These are phyloP conservation scores for Antigone vipio DNA, from an alignment of 2,113 vertebrate genomes.

Conservation along the genomic window DNA sequence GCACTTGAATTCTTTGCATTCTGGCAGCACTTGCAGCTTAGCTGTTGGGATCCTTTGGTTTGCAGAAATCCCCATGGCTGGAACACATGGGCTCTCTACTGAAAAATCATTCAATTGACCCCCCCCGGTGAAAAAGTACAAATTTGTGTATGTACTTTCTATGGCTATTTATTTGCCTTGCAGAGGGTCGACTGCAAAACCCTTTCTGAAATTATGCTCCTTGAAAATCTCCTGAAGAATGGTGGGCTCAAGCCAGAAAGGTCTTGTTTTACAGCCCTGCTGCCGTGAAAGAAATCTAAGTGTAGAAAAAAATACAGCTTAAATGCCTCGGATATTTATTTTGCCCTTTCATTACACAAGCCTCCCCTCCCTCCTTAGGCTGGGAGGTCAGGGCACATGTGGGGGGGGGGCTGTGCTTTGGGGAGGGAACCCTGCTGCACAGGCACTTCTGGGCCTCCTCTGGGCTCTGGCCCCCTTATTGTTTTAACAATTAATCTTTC, in stretches of 20 bases:
- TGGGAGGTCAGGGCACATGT: not conserved
- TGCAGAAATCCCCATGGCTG: not conserved
- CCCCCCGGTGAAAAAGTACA: not conserved
- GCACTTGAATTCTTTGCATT: not conserved
- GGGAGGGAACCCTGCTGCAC: not conserved
- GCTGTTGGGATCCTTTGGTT: not conserved
- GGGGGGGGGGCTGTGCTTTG: not conserved
- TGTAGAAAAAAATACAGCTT: conserved; percentile 3
- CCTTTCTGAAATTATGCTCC: not conserved
- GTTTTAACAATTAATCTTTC: conserved; percentile 46
- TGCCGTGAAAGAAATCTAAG: not conserved
- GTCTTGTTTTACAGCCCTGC: not conserved
- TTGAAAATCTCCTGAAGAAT: not conserved
- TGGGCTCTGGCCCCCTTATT: not conserved
- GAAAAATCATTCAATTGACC: not conserved
- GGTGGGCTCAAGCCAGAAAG: not conserved
- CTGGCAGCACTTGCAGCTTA: not conserved
- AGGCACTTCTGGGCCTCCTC: not conserved
- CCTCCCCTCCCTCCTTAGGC: not conserved
- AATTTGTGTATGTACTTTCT: not conserved
- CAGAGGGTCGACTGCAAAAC: not conserved
- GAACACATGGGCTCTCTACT: not conserved
- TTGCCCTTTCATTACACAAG: not conserved
- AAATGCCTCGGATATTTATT: conserved; percentile 39
- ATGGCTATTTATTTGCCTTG: not conserved